A percentile compares a stretch with the other conserved stretches of the same genome.
phyloP scores from a whole-genome alignment of 2,888 invertebrate species.

The Acrocyrtus sp. region DNA sequence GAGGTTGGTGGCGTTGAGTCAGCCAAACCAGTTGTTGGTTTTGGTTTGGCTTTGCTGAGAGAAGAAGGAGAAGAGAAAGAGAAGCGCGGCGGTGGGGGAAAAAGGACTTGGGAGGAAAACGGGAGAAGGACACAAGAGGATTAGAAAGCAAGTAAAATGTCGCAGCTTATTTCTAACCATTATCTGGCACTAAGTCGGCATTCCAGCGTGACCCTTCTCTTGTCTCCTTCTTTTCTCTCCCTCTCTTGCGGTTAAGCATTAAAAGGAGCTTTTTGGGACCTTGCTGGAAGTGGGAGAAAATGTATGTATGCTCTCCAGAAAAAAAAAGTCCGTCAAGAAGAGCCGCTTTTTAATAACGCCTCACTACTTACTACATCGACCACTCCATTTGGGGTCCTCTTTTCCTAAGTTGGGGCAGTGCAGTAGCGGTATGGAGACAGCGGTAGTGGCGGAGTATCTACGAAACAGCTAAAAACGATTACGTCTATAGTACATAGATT shows the following conservation, averaged over 20 bases:
- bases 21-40: constrained; percentile 1
- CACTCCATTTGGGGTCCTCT: background rate
- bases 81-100: too few species aligned
- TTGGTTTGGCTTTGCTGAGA: background rate
- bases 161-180: constrained; percentile 28
- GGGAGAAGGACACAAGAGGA: constrained; percentile 26
- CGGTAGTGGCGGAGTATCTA: too few species aligned
- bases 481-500: background rate
- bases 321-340: constrained; percentile 11
- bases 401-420: too few species aligned
- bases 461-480: background rate
- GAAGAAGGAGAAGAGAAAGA: background rate
- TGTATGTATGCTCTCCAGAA: background rate
- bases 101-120: too few species aligned
- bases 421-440: background rate
- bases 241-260: constrained; percentile 13
- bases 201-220: constrained; percentile 14
- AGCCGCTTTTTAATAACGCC: constrained; percentile 26
- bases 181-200: constrained; percentile 32
- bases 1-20: background rate
- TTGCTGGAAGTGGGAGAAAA: background rate
- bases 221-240: background rate
- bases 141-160: constrained; percentile 25
- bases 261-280: constrained; percentile 5
- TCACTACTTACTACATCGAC: constrained; percentile 12